Evolutionary conservation across 2,113 vertebrate genomes (phyloP), one percentile per base, ranked within the genome.

Genomic region (Plecturocebus donacophilus): DNA sequence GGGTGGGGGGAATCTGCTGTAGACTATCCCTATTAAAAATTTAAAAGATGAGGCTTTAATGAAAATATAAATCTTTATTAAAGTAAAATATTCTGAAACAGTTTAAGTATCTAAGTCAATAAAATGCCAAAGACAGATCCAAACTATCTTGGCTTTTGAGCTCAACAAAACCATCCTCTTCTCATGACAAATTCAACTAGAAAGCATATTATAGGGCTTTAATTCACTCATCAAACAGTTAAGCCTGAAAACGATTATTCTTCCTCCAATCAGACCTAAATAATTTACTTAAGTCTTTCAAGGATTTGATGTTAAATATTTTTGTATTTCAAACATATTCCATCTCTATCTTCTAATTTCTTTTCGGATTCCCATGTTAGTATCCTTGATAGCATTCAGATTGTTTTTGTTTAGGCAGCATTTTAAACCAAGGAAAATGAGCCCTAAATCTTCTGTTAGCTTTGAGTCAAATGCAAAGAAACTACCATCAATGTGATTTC

Each of bases 371-470:
- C 38, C 30, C n/a, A 52, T 64, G 45, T 77, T 91, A 84, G 73
- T 92, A 64, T 23, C 64, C 47, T 45, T 76, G 61, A 71, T 27
- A 95, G 27, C 71, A 45, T 88, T 79, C 71, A 91, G 25, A 11
- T 82, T 19, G 35, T 35, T 68, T 66, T 66, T 66, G 27, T 68
- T 32, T 58, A 52, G 30, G 19, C 32, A 76, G 17, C 38, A 86
- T 75, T 91, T 75, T 83, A 86, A 94, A 73, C 76, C 6, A 56
- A 87, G 40, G 35, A 73, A 96, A 93, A 61, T 77, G 35, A 92
- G 32, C 42, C 21, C 40, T 84, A 17, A 73, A 8, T 30, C 42
- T 73, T 76, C 54, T 89, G 30, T 89, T 95, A 70, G 32, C 49
- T 95, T 85, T 85, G 75, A 16, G 25, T 56, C 32, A 73, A 86